Percentiles rank a stretch among this genome's conserved stretches.
phyloP scores from a whole-genome alignment of 2,797 vertebrate species.

The Psittacula derbiana region DNA sequence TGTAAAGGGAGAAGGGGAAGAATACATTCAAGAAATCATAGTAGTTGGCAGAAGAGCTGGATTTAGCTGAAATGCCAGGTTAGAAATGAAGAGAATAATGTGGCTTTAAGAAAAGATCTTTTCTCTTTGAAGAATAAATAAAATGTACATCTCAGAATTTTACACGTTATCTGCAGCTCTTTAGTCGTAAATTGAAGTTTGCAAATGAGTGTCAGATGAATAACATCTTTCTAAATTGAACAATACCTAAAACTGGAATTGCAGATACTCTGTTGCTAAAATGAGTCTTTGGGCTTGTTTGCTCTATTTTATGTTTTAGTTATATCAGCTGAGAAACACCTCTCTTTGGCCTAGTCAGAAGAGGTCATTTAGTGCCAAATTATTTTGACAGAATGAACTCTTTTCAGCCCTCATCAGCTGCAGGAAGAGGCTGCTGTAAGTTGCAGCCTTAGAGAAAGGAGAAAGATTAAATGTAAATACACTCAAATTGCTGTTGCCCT shows the following conservation, averaged over 20 bases:
- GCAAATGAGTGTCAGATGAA: background rate
- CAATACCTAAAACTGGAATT: background rate
- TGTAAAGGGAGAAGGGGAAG: background rate
- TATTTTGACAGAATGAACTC: conserved; percentile 6
- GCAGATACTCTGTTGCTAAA: background rate
- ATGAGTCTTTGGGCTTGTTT: background rate
- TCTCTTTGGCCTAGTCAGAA: background rate
- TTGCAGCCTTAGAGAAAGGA: background rate
- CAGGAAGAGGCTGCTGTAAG: background rate
- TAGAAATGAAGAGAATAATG: background rate
- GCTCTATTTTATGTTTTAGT: background rate
- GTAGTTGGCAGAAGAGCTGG: background rate
- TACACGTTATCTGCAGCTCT: background rate
- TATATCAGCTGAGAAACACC: conserved; percentile 33
- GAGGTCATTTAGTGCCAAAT: background rate
- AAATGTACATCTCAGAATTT: background rate
- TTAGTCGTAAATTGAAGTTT: background rate
- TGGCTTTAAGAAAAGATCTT: conserved; percentile 5
- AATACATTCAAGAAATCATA: background rate
- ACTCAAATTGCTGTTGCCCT: background rate
- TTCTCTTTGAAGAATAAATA: background rate
- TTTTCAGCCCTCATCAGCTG: conserved; percentile 24
- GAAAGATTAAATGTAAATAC: background rate
- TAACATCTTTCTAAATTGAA: background rate
- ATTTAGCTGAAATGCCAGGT: conserved; percentile 19